phyloP scores from a whole-genome alignment of 2,113 vertebrate genomes.

The Arothron firmamentum region DNA sequence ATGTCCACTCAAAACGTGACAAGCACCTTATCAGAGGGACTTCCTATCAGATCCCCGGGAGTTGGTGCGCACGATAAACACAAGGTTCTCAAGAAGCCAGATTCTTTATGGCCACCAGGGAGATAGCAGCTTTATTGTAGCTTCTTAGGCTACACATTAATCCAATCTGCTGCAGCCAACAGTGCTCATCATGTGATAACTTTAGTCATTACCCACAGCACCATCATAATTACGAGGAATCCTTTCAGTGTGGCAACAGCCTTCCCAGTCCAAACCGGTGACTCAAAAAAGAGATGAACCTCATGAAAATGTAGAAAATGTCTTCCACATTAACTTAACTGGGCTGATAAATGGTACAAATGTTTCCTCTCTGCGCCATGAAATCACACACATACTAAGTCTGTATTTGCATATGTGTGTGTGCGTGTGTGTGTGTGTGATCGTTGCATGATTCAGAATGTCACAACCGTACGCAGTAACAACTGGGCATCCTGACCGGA shows the following conservation, averaged over 20 bases:
- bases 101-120: conserved; percentile 47
- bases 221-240: conserved; percentile 52
- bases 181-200: conserved; percentile 64
- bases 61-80: conserved; percentile 51
- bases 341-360: no score
- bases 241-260: conserved; percentile 29
- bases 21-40: conserved; percentile 53
- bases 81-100: conserved; percentile 51
- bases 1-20: conserved; percentile 65
- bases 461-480: conserved; percentile 68
- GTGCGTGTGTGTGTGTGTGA: conserved; percentile 48
- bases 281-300: not conserved
- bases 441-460: conserved; percentile 68
- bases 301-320: not conserved
- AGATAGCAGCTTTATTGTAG: conserved; percentile 65
- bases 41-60: conserved; percentile 59
- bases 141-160: conserved; percentile 68
- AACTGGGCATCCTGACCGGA: conserved; percentile 76
- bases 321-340: no score
- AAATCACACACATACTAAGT: not conserved
- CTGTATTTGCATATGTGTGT: conserved; percentile 25
- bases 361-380: not conserved
- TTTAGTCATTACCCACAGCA: conserved; percentile 62
- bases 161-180: conserved; percentile 40
- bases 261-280: not conserved